A percentile compares a stretch with the other conserved stretches of the same genome.
These are phyloP conservation scores for Pristionchus exspectatus DNA, from an alignment of 2,888 invertebrate genomes.

Conservation along the genomic window DNA sequence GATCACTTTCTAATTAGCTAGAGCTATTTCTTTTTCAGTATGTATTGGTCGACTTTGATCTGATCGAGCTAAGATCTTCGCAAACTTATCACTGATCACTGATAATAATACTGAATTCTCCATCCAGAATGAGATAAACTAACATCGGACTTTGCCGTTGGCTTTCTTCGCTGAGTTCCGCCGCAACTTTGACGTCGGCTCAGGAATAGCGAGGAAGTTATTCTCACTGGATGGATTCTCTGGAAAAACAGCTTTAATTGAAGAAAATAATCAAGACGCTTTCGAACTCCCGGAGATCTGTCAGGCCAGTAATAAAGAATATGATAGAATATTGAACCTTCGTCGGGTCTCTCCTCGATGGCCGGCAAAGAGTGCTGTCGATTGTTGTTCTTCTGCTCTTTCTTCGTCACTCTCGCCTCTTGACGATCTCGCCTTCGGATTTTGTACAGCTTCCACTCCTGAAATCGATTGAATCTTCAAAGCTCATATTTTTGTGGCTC, in stretches of 20 bases:
- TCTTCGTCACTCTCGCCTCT: not conserved
- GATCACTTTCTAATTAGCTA: too few species aligned
- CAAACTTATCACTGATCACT: too few species aligned
- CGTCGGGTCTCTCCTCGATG: slow-evolving; percentile 49
- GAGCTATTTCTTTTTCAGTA: too few species aligned
- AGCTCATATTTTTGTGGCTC: not conserved
- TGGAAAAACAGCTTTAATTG: not conserved
- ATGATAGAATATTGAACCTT: not conserved
- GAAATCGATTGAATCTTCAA: not conserved
- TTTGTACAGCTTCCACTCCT: slow-evolving; percentile 55
- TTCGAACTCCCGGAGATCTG: not conserved
- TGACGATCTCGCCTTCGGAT: slow-evolving; percentile 3
- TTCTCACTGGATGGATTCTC: slow-evolving; percentile 35
- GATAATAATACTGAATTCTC: not conserved
- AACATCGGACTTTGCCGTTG: slow-evolving; percentile 27
- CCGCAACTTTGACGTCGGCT: not conserved
- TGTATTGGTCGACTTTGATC: too few species aligned
- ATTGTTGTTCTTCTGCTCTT: slow-evolving; percentile 14
- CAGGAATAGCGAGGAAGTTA: slow-evolving; percentile 41
- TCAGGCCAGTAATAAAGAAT: not conserved
- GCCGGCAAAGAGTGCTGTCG: not conserved
- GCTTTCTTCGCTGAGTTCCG: slow-evolving; percentile 28
- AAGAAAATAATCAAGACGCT: not conserved
- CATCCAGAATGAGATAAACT: not conserved
- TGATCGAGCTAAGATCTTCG: too few species aligned